These are phyloP conservation scores for Indri indri DNA, from an alignment of 2,113 vertebrate genomes.

Conservation along the genomic window DNA sequence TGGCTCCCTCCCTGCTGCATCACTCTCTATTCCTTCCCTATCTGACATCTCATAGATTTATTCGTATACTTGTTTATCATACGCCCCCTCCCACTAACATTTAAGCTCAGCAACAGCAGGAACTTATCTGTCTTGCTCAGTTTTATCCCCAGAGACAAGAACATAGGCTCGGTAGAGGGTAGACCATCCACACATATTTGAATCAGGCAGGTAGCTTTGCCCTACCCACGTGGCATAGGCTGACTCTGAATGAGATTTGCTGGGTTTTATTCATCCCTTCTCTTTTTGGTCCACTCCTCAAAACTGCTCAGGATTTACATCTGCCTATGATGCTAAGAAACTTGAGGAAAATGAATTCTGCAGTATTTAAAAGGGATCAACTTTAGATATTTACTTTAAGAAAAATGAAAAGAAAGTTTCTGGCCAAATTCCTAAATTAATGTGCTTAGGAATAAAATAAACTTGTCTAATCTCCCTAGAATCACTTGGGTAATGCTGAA, in stretches of 20 bases:
- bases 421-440: slow-evolving; percentile 52
- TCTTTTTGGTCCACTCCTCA: neutral
- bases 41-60: neutral
- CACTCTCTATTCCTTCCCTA: neutral
- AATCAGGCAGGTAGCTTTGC: neutral
- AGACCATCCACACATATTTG: neutral
- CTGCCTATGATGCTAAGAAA: slow-evolving; percentile 16
- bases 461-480: slow-evolving; percentile 41
- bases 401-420: slow-evolving; percentile 34
- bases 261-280: neutral
- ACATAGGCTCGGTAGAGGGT: neutral
- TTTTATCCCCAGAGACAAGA: neutral
- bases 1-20: neutral
- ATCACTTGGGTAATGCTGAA: neutral
- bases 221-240: neutral
- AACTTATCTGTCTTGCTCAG: neutral
- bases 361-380: slow-evolving; percentile 22
- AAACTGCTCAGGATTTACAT: slow-evolving; percentile 18
- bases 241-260: neutral
- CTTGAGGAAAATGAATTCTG: slow-evolving; percentile 14
- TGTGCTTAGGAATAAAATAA: slow-evolving; percentile 27
- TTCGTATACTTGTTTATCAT: neutral
- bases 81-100: neutral
- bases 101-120: neutral
- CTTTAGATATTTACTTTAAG: slow-evolving; percentile 40